Percentiles rank a stretch among this genome's conserved stretches.
phyloP scores from a whole-genome alignment of 2,888 invertebrate species.

The Tromatobia lineatoria region DNA sequence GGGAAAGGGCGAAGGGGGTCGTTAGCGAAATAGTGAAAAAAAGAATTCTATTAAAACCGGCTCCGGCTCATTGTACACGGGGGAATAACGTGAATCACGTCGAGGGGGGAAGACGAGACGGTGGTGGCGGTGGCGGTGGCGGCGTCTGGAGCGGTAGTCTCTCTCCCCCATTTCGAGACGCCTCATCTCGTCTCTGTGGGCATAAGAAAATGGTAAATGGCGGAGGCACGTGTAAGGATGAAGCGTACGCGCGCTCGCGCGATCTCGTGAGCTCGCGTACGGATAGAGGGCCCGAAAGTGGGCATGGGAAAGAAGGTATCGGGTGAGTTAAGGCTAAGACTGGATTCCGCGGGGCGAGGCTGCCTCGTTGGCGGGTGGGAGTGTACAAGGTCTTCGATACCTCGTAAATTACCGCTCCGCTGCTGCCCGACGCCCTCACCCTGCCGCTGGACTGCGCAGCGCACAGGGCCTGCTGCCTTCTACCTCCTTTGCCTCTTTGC shows the following conservation, averaged over 20 bases:
- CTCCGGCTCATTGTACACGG: constrained; percentile 63
- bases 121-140: constrained; percentile 56
- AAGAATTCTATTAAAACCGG: constrained; percentile 67
- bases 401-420: constrained; percentile 84
- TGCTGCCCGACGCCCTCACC: constrained; percentile 72
- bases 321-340: constrained; percentile 81
- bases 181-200: constrained; percentile 70
- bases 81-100: constrained; percentile 69
- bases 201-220: constrained; percentile 71
- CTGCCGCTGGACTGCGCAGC: constrained; percentile 52
- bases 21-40: constrained; percentile 63
- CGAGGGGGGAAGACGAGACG: constrained; percentile 39
- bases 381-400: constrained; percentile 85
- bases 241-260: constrained; percentile 60
- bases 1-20: constrained; percentile 16
- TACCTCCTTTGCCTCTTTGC: constrained; percentile 48
- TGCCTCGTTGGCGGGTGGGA: constrained; percentile 83
- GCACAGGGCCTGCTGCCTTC: constrained; percentile 70
- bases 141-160: constrained; percentile 43
- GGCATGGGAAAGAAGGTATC: constrained; percentile 79
- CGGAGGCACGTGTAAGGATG: constrained; percentile 70
- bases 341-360: constrained; percentile 83
- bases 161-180: constrained; percentile 64
- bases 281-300: constrained; percentile 75
- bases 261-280: constrained; percentile 28